Conservation (phyloP, 2,797 vertebrate species). For the Chloroceryle amazona region DNA sequence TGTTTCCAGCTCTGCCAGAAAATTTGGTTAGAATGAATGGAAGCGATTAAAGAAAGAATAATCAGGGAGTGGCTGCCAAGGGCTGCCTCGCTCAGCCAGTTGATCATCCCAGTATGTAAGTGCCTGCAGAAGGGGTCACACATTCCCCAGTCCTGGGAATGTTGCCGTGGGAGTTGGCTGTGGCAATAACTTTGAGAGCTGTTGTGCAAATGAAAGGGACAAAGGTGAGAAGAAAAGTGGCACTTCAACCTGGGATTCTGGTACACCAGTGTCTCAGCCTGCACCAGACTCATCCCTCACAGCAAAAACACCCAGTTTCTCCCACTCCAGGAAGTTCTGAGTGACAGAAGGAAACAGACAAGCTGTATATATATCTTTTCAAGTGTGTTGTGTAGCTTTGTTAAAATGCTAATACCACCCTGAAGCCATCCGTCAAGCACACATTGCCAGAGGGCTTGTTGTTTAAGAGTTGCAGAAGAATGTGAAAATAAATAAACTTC, state of each 20-base stretch:
- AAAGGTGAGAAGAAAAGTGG: not conserved
- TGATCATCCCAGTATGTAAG: fast-evolving
- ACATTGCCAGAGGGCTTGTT: not conserved
- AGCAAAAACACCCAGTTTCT: not conserved
- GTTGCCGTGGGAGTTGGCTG: not conserved
- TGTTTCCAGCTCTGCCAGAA: conserved; percentile 15
- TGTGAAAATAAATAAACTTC: not conserved
- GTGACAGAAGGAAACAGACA: not conserved
- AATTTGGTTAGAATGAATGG: not conserved
- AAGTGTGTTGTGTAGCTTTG: not conserved
- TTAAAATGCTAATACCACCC: not conserved
- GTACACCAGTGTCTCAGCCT: not conserved
- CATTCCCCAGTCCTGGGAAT: not conserved
- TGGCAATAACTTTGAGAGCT: fast-evolving
- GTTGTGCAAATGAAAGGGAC: not conserved
- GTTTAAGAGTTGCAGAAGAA: not conserved
- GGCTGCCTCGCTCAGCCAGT: not conserved
- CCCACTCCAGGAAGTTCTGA: not conserved
- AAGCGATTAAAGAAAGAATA: conserved; percentile 5
- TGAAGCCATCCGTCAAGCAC: not conserved
- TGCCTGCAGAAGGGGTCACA: fast-evolving
- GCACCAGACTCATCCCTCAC: not conserved
- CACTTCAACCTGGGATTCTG: not conserved
- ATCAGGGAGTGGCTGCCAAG: not conserved
- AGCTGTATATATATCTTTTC: fast-evolving